These are phyloP conservation scores for Epirrita christyi DNA, from an alignment of 2,888 invertebrate species.

Conservation along the genomic window DNA sequence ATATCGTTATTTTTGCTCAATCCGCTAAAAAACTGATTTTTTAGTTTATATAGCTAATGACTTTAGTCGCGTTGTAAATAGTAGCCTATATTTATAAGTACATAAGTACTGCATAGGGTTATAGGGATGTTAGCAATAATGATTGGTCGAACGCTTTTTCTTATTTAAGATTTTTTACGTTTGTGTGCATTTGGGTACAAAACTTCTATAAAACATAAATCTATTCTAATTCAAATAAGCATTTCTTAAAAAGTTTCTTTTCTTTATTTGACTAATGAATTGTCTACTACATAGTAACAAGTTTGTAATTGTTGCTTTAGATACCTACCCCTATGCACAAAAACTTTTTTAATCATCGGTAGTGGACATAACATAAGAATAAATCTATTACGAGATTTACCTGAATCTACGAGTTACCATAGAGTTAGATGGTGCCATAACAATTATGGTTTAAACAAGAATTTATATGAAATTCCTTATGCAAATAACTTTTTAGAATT, in stretches of 20 bases:
- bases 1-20: slow-evolving; percentile 30
- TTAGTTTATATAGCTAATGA: slow-evolving; percentile 61
- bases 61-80: slow-evolving; percentile 80
- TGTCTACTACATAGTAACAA: background rate
- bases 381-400: slow-evolving; percentile 49
- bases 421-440: slow-evolving; percentile 81
- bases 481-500: background rate
- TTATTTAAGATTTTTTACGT: slow-evolving; percentile 23
- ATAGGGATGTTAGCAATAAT: slow-evolving; percentile 79
- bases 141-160: slow-evolving; percentile 75
- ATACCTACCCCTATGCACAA: slow-evolving; percentile 22
- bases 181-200: slow-evolving; percentile 34
- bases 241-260: background rate
- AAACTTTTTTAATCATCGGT: slow-evolving; percentile 42
- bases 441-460: slow-evolving; percentile 53
- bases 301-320: background rate
- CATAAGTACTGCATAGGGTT: slow-evolving; percentile 64
- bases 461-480: slow-evolving; percentile 9
- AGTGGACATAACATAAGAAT: slow-evolving; percentile 51
- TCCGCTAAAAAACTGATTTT: slow-evolving; percentile 40
- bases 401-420: slow-evolving; percentile 77
- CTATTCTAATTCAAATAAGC: background rate
- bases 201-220: slow-evolving; percentile 1
- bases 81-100: slow-evolving; percentile 76
- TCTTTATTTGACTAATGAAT: background rate